Evolutionary conservation across 2,797 vertebrate species (phyloP).

Genomic region (Sparus aurata): DNA sequence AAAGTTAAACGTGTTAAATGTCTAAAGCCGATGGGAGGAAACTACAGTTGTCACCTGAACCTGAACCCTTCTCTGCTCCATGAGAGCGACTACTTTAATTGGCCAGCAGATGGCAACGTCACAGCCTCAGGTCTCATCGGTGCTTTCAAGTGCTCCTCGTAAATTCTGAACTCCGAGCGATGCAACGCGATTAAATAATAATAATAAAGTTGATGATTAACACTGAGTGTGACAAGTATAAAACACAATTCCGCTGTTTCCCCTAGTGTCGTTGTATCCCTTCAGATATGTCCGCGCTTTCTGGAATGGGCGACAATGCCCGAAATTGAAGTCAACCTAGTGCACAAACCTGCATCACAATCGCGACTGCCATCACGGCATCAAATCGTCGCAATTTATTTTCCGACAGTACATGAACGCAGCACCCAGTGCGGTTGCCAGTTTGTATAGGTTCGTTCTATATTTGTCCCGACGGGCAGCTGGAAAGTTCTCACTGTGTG

Average conservation of each 20-base stretch:
- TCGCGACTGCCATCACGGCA: accelerated
- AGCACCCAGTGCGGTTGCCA: neutral
- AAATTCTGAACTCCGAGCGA: accelerated
- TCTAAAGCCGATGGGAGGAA: neutral
- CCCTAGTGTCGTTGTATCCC: neutral
- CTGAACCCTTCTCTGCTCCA: too few species aligned
- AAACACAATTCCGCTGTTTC: neutral
- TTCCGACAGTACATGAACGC: slow-evolving; percentile 9
- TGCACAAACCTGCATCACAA: neutral
- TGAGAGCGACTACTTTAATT: neutral
- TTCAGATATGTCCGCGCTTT: too few species aligned
- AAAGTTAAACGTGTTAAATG: neutral
- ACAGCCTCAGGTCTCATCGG: neutral
- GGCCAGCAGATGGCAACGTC: slow-evolving; percentile 43
- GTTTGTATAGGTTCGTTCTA: neutral
- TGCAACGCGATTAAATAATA: neutral
- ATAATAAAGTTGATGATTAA: neutral
- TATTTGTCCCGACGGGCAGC: neutral
- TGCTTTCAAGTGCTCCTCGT: slow-evolving; percentile 9
- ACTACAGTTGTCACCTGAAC: too few species aligned
- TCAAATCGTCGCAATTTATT: neutral
- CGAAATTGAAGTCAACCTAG: neutral
- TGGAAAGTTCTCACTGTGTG: slow-evolving; percentile 28
- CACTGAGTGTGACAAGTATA: accelerated
- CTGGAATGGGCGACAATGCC: too few species aligned